Evolutionary conservation across 1,140 invertebrate genomes (phyloP).

Genomic region (Calycopis cecrops): DNA sequence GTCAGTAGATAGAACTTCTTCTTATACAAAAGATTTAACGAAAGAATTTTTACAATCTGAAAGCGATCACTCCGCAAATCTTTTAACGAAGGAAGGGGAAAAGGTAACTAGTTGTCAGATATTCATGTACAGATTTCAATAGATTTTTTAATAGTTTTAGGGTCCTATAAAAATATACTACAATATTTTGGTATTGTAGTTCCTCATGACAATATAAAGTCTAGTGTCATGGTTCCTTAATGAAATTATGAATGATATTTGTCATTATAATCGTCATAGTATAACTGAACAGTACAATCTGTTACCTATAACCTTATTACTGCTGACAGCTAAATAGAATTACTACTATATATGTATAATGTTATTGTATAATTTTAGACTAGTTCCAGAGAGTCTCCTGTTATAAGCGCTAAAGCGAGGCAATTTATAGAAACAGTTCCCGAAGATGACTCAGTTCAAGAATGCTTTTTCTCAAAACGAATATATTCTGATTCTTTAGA

Average conservation of each 20-base stretch:
- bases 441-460: conserved; percentile 72
- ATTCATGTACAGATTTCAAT: too few species aligned
- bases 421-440: conserved; percentile 74
- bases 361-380: conserved; percentile 35
- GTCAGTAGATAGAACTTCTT: conserved; percentile 23
- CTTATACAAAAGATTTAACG: conserved; percentile 35
- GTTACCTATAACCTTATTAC: background rate
- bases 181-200: too few species aligned
- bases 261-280: too few species aligned
- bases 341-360: background rate
- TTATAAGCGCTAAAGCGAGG: conserved; percentile 71
- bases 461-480: conserved; percentile 74
- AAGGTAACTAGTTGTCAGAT: background rate
- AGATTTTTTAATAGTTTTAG: too few species aligned
- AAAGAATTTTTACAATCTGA: conserved; percentile 60
- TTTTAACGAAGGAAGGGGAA: conserved; percentile 14
- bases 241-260: too few species aligned
- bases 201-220: too few species aligned
- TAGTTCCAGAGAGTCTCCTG: conserved; percentile 58
- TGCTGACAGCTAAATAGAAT: too few species aligned
- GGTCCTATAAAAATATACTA: too few species aligned
- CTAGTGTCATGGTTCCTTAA: too few species aligned
- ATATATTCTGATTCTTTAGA: conserved; percentile 74
- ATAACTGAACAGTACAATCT: background rate
- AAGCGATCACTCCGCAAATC: conserved; percentile 49